Percentiles rank a stretch among this genome's conserved stretches.
Evolutionary conservation across 2,888 invertebrate species (phyloP).

Genomic region (Balanococcus diminutus): DNA sequence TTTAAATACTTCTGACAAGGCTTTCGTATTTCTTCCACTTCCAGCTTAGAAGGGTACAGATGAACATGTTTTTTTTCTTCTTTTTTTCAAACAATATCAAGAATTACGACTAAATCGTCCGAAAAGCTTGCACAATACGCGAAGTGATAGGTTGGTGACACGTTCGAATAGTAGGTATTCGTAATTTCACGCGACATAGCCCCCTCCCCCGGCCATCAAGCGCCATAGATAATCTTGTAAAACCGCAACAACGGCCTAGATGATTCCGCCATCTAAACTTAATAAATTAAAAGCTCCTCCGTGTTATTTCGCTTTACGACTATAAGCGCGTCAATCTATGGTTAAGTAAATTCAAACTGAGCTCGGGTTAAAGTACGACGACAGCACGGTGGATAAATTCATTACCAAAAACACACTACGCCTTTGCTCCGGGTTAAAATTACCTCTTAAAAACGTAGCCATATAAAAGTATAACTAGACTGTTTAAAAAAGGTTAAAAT

Average conservation of each 20-base stretch:
- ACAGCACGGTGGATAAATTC: not conserved
- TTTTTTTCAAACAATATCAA: no score
- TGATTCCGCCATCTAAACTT: not conserved
- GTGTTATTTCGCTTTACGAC: not conserved
- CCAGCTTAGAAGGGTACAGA: no score
- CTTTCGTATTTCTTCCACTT: no score
- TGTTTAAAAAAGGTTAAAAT: not conserved
- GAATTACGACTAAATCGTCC: no score
- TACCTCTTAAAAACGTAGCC: not conserved
- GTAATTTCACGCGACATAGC: not conserved
- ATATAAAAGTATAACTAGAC: not conserved
- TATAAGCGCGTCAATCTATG: not conserved
- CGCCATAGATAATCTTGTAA: not conserved
- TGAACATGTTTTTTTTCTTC: no score
- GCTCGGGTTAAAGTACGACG: no score
- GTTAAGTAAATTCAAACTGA: not conserved
- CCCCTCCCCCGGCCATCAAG: no score
- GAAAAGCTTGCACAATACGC: not conserved
- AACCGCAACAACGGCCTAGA: not conserved
- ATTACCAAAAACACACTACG: not conserved
- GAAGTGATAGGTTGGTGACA: not conserved
- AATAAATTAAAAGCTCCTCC: not conserved
- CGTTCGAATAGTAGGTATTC: not conserved
- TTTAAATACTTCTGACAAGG: no score
- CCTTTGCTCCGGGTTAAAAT: not conserved